Evolutionary conservation across 1,140 invertebrate genomes (phyloP).

Genomic region (Dendrolimus punctatus): DNA sequence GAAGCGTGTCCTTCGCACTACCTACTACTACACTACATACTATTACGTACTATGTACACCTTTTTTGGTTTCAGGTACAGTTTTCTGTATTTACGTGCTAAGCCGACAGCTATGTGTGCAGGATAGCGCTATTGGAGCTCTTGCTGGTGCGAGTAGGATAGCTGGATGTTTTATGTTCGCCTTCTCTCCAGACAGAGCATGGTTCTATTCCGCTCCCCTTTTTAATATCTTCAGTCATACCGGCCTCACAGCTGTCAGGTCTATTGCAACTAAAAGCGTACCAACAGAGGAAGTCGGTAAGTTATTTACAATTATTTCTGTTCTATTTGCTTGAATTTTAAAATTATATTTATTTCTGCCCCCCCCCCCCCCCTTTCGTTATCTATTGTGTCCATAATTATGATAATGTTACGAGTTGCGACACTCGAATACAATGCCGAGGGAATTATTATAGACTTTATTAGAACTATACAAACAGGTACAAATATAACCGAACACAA

Average conservation of each 20-base stretch:
- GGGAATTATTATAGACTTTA: too few species aligned
- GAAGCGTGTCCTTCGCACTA: too few species aligned
- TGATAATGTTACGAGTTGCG: too few species aligned
- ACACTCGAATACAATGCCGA: too few species aligned
- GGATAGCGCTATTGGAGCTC: conserved; percentile 57
- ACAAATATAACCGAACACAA: too few species aligned
- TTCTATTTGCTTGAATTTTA: neutral
- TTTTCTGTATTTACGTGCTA: conserved; percentile 61
- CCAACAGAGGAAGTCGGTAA: conserved; percentile 69
- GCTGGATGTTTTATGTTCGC: conserved; percentile 63
- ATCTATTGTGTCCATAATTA: too few species aligned
- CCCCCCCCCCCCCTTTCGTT: too few species aligned
- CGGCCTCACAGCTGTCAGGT: conserved; percentile 71
- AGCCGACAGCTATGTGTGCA: conserved; percentile 55
- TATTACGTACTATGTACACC: neutral
- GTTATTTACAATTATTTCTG: conserved; percentile 5
- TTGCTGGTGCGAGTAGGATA: conserved; percentile 67
- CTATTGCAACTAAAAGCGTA: conserved; percentile 74
- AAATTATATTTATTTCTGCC: neutral
- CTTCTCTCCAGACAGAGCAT: conserved; percentile 53
- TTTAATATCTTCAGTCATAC: conserved; percentile 73
- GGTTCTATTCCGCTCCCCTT: conserved; percentile 63
- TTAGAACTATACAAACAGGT: too few species aligned
- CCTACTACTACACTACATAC: too few species aligned
- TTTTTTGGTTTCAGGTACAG: conserved; percentile 47